phyloP scores from a whole-genome alignment of 2,113 vertebrate genomes.

The Nicator chloris region DNA sequence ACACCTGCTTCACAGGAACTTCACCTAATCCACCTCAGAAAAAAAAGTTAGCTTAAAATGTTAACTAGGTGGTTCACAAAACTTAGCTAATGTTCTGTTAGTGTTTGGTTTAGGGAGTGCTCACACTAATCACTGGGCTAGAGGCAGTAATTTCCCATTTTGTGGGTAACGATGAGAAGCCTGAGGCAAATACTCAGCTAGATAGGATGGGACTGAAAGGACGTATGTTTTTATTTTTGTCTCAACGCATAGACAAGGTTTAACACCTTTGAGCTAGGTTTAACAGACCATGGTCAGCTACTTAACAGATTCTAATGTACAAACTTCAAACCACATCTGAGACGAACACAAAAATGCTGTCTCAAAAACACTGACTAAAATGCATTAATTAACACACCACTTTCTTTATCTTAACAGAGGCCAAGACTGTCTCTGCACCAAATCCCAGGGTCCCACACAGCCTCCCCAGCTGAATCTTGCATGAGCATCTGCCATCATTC shows the following conservation, averaged over 20 bases:
- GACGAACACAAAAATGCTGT: not conserved
- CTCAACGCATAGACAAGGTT: not conserved
- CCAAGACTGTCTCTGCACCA: not conserved
- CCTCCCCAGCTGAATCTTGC: not conserved
- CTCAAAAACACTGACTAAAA: not conserved
- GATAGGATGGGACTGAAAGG: not conserved
- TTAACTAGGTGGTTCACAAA: not conserved
- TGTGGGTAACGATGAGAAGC: not conserved
- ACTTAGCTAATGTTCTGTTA: not conserved
- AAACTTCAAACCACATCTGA: not conserved
- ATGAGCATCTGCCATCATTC: not conserved
- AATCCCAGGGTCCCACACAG: not conserved
- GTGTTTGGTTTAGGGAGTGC: not conserved
- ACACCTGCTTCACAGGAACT: not conserved
- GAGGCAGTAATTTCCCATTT: not conserved
- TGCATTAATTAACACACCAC: not conserved
- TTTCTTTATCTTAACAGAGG: not conserved
- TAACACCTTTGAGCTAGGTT: not conserved
- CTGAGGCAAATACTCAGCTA: not conserved
- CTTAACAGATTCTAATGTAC: not conserved
- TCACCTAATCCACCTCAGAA: not conserved
- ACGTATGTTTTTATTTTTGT: not conserved
- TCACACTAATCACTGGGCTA: not conserved
- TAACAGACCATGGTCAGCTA: not conserved
- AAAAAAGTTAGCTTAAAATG: not conserved